phyloP scores from a whole-genome alignment of 2,113 vertebrate species.

The Jacana jacana region DNA sequence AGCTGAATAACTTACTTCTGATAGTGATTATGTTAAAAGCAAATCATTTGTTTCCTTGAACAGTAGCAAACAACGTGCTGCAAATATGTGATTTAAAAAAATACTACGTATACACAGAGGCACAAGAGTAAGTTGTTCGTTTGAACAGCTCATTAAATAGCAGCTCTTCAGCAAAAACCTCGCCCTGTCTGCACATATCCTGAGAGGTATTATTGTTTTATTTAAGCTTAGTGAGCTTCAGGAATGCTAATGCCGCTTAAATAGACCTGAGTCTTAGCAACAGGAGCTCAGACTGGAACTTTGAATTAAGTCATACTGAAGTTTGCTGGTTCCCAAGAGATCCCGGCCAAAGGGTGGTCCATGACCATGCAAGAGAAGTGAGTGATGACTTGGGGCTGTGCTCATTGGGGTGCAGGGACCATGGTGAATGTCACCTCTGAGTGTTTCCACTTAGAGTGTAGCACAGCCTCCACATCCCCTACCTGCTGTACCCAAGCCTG shows the following conservation, averaged over 20 bases:
- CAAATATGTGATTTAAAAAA: slow-evolving; percentile 48
- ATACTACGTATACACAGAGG: background rate
- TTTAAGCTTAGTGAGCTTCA: slow-evolving; percentile 35
- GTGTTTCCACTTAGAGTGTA: background rate
- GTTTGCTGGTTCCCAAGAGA: background rate
- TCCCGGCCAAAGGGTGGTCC: background rate
- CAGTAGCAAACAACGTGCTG: background rate
- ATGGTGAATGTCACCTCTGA: rapidly evolving
- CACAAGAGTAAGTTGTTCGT: background rate
- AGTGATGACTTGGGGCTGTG: rapidly evolving
- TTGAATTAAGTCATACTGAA: background rate
- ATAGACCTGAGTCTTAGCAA: background rate
- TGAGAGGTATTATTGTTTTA: slow-evolving; percentile 26
- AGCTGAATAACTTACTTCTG: slow-evolving; percentile 62
- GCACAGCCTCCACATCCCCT: background rate
- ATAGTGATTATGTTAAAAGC: slow-evolving; percentile 62
- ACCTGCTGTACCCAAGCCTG: background rate
- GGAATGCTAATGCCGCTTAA: slow-evolving; percentile 19
- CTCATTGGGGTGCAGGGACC: background rate
- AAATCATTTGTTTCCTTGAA: slow-evolving; percentile 63
- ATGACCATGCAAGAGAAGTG: rapidly evolving
- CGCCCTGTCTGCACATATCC: background rate
- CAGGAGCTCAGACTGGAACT: background rate
- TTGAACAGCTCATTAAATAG: slow-evolving; percentile 26
- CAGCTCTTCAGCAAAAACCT: slow-evolving; percentile 4